Evolutionary conservation across 2,888 invertebrate species (phyloP).

Genomic region (Busseola fusca): DNA sequence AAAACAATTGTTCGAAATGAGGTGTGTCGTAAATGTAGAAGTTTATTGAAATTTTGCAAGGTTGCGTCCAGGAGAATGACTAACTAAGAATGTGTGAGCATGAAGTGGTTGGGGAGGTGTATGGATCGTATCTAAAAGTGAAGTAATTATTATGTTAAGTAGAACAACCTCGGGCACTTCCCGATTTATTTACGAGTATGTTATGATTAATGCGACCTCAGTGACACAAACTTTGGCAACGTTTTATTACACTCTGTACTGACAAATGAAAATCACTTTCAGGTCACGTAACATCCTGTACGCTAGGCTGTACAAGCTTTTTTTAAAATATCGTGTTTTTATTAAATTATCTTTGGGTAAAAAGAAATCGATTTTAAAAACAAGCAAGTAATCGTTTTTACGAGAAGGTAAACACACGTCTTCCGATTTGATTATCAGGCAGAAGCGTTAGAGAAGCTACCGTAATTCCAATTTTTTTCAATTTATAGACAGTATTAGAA

Average conservation of each 20-base stretch:
- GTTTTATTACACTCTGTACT: conserved; percentile 16
- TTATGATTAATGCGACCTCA: conserved; percentile 27
- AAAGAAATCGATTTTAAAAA: not conserved
- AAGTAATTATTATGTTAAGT: conserved; percentile 20
- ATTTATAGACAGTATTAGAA: not conserved
- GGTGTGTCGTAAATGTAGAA: no score
- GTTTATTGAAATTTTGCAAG: no score
- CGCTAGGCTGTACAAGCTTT: conserved; percentile 10
- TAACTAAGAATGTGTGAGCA: no score
- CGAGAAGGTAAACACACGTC: not conserved
- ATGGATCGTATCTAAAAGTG: conserved; percentile 1
- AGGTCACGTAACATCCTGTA: conserved; percentile 38
- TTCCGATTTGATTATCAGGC: not conserved
- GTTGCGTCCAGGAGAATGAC: no score
- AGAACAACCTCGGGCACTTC: conserved; percentile 4
- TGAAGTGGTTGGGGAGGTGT: no score
- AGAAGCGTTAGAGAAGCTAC: not conserved
- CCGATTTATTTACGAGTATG: conserved; percentile 25
- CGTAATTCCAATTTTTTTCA: not conserved
- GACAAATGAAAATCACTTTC: conserved; percentile 25
- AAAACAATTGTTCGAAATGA: no score
- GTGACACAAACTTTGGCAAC: conserved; percentile 20
- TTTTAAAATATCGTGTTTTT: conserved; percentile 7
- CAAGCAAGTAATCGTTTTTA: not conserved
- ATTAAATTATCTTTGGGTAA: not conserved